A percentile compares a stretch with the other conserved stretches of the same genome.
Conservation (phyloP, 2,797 vertebrate species). For the Hyperoplus lanceolatus region DNA sequence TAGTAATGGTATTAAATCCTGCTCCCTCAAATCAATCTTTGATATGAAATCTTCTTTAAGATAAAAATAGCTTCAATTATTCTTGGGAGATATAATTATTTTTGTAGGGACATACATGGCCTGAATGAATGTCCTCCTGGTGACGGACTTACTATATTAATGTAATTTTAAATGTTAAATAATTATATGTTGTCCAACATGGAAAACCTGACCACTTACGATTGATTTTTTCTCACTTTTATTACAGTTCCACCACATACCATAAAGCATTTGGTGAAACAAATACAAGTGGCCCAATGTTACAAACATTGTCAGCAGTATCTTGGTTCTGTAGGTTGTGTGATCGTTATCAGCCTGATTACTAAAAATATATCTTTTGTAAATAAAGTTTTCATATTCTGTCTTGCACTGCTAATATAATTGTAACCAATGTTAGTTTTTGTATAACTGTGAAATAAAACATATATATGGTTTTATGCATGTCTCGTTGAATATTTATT, state of each 20-base stretch:
- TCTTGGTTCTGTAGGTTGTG: conserved; percentile 14
- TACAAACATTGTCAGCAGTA: background rate
- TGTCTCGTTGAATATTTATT: background rate
- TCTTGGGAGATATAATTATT: background rate
- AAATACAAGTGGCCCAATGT: background rate
- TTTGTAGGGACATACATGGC: background rate
- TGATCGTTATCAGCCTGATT: conserved; percentile 4
- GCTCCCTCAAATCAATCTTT: background rate
- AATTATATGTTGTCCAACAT: background rate
- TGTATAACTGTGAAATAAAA: conserved; percentile 40
- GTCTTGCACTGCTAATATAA: conserved; percentile 4
- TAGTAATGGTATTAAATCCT: background rate
- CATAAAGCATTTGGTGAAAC: background rate
- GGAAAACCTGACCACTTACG: background rate
- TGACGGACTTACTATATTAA: background rate
- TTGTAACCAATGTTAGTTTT: conserved; percentile 40
- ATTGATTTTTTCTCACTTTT: background rate
- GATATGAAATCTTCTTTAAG: background rate
- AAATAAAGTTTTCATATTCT: conserved; percentile 35
- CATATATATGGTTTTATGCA: background rate
- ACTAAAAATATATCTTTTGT: conserved; percentile 38
- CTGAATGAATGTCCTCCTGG: background rate
- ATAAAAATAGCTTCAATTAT: background rate
- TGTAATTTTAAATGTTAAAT: background rate
- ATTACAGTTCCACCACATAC: background rate